Conservation (phyloP, 2,113 vertebrate genomes). For the Hylia prasina region DNA sequence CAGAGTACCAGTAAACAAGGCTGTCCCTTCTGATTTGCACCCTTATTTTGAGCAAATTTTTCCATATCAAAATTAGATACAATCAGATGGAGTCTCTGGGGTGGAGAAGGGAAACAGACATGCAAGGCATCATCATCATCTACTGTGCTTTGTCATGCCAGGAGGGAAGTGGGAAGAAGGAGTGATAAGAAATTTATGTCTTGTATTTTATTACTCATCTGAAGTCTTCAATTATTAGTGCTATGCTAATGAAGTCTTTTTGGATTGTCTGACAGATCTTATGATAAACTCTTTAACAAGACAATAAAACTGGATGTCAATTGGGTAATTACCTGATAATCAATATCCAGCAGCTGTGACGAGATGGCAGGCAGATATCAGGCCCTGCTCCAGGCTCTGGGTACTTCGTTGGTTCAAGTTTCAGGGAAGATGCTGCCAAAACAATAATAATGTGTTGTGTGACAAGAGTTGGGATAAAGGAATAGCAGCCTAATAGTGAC, state of each 20-base stretch:
- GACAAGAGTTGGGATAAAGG: neutral
- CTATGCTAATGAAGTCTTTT: neutral
- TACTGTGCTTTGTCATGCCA: neutral
- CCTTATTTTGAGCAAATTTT: neutral
- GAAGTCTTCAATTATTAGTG: neutral
- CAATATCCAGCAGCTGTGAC: neutral
- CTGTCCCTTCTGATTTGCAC: neutral
- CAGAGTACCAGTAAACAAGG: neutral
- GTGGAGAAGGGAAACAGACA: neutral
- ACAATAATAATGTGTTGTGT: neutral
- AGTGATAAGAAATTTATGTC: neutral
- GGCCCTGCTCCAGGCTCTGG: neutral
- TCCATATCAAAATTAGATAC: neutral
- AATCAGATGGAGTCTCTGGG: neutral
- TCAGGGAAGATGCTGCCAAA: neutral
- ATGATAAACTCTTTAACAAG: constrained; percentile 5
- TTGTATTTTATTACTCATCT: neutral
- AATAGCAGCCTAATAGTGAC: neutral
- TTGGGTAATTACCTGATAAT: constrained; percentile 7
- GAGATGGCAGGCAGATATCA: neutral
- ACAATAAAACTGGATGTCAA: neutral
- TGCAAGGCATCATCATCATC: neutral
- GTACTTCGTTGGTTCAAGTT: neutral
- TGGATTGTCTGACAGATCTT: neutral
- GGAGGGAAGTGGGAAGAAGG: neutral